Conservation (phyloP, 2,113 vertebrate genomes). For the Microtus oregoni region DNA sequence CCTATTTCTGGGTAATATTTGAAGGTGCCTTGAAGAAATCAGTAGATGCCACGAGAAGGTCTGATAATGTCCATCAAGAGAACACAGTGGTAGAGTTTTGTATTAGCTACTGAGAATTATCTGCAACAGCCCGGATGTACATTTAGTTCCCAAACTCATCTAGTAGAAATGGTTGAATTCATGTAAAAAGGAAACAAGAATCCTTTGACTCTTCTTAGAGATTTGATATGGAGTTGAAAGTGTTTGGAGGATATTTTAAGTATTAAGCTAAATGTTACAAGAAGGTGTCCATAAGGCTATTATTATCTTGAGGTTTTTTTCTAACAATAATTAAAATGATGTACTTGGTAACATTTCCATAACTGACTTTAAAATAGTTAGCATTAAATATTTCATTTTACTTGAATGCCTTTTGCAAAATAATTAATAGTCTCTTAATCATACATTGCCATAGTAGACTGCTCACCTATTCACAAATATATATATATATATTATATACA, state of each 20-base stretch:
- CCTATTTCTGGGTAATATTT: background rate
- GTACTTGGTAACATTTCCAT: no score
- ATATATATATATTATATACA: no score
- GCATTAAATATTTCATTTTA: no score
- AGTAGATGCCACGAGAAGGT: background rate
- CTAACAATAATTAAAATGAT: no score
- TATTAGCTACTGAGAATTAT: background rate
- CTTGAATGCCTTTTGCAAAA: no score
- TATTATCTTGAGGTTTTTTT: background rate
- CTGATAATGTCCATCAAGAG: background rate
- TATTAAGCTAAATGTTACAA: background rate
- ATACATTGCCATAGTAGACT: no score
- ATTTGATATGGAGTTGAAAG: background rate
- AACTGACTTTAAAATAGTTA: no score
- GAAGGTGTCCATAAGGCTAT: background rate
- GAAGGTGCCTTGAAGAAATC: background rate
- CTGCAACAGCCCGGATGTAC: background rate
- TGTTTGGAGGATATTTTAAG: background rate
- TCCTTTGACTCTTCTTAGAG: background rate
- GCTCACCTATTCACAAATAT: no score
- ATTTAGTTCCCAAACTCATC: background rate
- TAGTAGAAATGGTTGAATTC: background rate
- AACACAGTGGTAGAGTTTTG: background rate
- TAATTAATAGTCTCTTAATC: no score
- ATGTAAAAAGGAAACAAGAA: background rate